phyloP scores from a whole-genome alignment of 2,113 vertebrate genomes.

The Burhinus oedicnemus region DNA sequence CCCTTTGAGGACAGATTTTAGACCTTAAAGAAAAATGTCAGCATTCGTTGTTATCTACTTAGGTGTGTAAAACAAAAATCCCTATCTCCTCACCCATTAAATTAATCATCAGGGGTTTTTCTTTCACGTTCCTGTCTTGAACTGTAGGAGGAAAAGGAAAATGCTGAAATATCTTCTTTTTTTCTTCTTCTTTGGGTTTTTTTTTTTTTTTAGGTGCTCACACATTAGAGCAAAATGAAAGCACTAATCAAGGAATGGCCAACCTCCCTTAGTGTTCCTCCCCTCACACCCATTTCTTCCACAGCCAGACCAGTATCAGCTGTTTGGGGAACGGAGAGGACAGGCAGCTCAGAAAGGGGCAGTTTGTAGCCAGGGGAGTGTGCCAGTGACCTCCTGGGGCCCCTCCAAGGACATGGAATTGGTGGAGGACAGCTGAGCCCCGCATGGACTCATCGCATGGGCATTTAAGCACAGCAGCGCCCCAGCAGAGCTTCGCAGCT shows the following conservation, averaged over 20 bases:
- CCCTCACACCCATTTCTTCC: neutral
- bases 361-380: neutral
- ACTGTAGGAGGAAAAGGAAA: neutral
- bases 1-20: neutral
- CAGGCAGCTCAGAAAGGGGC: neutral
- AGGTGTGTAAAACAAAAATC: neutral
- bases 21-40: neutral
- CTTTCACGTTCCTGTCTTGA: neutral
- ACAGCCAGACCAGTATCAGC: neutral
- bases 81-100: neutral
- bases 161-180: neutral
- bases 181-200: neutral
- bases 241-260: neutral
- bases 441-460: rapidly evolving
- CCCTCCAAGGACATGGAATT: rapidly evolving
- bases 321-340: neutral
- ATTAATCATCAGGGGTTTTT: neutral
- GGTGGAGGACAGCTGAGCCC: neutral
- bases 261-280: neutral
- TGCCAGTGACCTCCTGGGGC: neutral
- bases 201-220: neutral
- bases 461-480: rapidly evolving
- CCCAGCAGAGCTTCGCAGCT: neutral
- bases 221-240: neutral
- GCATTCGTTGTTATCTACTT: neutral